Percentiles rank a stretch among this genome's conserved stretches.
phyloP scores from a whole-genome alignment of 64 coral and sea anemone species.

The Orbicella faveolata region DNA sequence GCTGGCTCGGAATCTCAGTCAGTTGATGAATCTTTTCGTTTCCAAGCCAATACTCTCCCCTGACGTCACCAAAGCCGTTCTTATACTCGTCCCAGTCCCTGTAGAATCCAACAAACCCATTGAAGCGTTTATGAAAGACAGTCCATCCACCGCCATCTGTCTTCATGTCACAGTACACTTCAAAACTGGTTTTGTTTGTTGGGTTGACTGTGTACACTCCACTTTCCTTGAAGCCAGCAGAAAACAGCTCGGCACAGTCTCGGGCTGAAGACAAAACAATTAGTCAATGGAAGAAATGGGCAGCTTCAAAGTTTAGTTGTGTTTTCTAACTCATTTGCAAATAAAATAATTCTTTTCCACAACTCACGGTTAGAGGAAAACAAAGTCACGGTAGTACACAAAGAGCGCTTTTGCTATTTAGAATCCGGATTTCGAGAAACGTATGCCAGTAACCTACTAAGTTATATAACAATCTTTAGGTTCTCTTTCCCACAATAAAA shows the following conservation, averaged over 20 bases:
- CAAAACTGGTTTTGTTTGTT: constrained; percentile 27
- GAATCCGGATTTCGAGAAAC: too few species aligned
- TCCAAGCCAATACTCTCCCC: constrained; percentile 37
- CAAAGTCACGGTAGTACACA: too few species aligned
- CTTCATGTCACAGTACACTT: constrained; percentile 36
- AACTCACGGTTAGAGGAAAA: too few species aligned
- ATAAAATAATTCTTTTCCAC: too few species aligned
- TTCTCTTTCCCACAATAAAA: too few species aligned
- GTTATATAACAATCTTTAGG: too few species aligned
- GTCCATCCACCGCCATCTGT: constrained; percentile 28
- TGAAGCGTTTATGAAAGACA: constrained; percentile 20
- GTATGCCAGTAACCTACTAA: too few species aligned
- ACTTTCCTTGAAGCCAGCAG: constrained; percentile 21
- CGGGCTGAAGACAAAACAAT: background rate
- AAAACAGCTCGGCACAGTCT: background rate
- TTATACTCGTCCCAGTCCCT: constrained; percentile 38
- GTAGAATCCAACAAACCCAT: constrained; percentile 23
- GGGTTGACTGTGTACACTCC: constrained; percentile 32
- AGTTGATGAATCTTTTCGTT: constrained; percentile 44
- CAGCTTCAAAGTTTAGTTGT: background rate
- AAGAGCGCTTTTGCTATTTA: too few species aligned
- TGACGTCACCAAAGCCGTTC: constrained; percentile 24
- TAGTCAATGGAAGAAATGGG: background rate
- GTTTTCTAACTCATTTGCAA: too few species aligned
- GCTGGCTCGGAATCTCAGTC: constrained; percentile 32